Evolutionary conservation across 2,888 invertebrate species (phyloP).

Genomic region (Drosophila flavopinicola): DNA sequence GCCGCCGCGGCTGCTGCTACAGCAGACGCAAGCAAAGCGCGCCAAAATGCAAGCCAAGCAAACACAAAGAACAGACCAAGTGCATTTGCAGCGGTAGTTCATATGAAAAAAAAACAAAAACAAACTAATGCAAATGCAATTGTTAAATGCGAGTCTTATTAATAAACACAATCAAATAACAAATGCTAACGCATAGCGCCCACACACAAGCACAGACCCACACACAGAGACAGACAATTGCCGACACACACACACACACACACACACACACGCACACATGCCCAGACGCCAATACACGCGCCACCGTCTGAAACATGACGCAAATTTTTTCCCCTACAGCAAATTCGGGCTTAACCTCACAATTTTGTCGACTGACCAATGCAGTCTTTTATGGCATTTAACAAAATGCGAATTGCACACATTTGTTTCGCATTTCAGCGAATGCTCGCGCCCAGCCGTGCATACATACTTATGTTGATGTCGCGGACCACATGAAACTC

Average conservation of each 20-base stretch:
- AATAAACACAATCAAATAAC: constrained; percentile 35
- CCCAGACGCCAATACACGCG: constrained; percentile 62
- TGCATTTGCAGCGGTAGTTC: constrained; percentile 32
- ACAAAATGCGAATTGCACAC: constrained; percentile 1
- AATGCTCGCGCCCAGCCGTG: no score
- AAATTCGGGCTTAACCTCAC: constrained; percentile 66
- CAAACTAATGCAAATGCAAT: background rate
- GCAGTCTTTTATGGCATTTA: background rate
- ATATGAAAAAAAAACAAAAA: constrained; percentile 25
- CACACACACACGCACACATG: constrained; percentile 9
- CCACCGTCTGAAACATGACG: constrained; percentile 64
- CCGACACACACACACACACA: constrained; percentile 8
- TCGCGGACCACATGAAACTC: background rate
- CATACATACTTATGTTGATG: background rate
- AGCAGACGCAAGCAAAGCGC: constrained; percentile 56
- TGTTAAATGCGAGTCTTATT: constrained; percentile 10
- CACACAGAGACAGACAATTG: constrained; percentile 2
- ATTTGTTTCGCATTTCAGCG: no score
- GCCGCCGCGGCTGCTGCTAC: constrained; percentile 4
- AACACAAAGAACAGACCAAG: constrained; percentile 24
- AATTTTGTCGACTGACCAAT: constrained; percentile 14
- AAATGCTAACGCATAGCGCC: constrained; percentile 31
- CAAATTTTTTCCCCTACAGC: constrained; percentile 45
- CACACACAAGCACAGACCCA: constrained; percentile 10
- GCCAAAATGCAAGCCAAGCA: constrained; percentile 51